phyloP scores from a whole-genome alignment of 2,113 vertebrate species.

The Pontoporia blainvillei region DNA sequence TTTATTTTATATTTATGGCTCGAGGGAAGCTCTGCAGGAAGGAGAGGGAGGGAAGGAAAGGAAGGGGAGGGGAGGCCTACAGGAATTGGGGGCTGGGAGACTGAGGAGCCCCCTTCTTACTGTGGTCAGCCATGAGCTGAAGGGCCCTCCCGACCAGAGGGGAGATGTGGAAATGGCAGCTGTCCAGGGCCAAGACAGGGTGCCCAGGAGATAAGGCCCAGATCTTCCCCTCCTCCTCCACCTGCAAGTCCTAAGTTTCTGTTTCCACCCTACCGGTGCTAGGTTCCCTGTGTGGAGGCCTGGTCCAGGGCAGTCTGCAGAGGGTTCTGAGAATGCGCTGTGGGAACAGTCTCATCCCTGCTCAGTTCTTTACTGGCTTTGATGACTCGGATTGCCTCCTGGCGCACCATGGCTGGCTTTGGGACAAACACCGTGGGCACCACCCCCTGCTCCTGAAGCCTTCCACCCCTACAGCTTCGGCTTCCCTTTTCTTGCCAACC shows the following conservation, averaged over 20 bases:
- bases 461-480: neutral
- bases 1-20: conserved; percentile 88
- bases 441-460: neutral
- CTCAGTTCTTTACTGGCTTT: neutral
- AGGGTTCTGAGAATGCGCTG: neutral
- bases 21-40: conserved; percentile 78
- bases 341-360: neutral
- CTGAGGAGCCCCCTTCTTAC: conserved; percentile 17
- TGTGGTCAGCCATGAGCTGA: neutral
- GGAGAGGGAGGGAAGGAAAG: conserved; percentile 7
- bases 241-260: neutral
- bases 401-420: neutral
- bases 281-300: neutral
- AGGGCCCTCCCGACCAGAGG: neutral
- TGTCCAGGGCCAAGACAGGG: neutral
- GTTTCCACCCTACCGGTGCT: neutral
- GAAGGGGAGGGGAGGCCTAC: conserved; percentile 3
- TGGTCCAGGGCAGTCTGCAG: neutral
- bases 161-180: neutral
- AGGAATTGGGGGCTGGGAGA: conserved; percentile 64
- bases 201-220: conserved; percentile 4
- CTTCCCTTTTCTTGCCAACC: neutral
- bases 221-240: neutral
- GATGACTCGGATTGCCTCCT: neutral
- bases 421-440: neutral